Evolutionary conservation across 92 coral and sea anemone species (phyloP), one percentile per base, ranked within the genome.

Genomic region (Ricordea florida): DNA sequence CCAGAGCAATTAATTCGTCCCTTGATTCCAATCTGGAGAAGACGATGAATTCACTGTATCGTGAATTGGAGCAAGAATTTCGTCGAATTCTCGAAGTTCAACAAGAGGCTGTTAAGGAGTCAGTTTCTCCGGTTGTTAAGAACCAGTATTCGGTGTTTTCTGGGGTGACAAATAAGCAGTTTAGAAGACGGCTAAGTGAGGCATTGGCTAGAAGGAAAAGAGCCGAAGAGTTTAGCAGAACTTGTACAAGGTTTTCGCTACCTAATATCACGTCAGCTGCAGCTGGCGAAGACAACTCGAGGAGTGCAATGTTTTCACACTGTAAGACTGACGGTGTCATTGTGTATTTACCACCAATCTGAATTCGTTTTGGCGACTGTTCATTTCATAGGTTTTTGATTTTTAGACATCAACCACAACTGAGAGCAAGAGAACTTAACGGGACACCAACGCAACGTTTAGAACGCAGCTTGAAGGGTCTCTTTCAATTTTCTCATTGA

Each of bases 321-420:
- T 73, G 84, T 84, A 86, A 87, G 66, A 90, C 72, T 20, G 89
- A 90, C 66, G 66, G 92, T 10, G 82, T 74, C 5, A 71, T 74
- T 5, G 85, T 90, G 6, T 90, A 90, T 55, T 32, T 90, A 20
- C 96, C 96, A 2, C 96, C 92, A 6, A 86, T 90, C 33, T 90
- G 55, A 82, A 33, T 27, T 40, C 26, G n/a, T n/a, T 2, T 45
- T 45, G n/a, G n/a, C n/a, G n/a, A n/a, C n/a, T n/a, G n/a, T n/a
- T n/a, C n/a, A n/a, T n/a, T n/a, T n/a, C n/a, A n/a, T n/a, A n/a
- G n/a, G n/a, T n/a, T n/a, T n/a, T n/a, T n/a, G n/a, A n/a, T n/a
- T n/a, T n/a, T n/a, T n/a, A n/a, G n/a, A n/a, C n/a, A n/a, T n/a
- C n/a, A n/a, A n/a, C n/a, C n/a, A n/a, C n/a, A n/a, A n/a, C n/a